A percentile compares a stretch with the other conserved stretches of the same genome.
phyloP scores from a whole-genome alignment of 2,113 vertebrate species.

The Gulo gulo region DNA sequence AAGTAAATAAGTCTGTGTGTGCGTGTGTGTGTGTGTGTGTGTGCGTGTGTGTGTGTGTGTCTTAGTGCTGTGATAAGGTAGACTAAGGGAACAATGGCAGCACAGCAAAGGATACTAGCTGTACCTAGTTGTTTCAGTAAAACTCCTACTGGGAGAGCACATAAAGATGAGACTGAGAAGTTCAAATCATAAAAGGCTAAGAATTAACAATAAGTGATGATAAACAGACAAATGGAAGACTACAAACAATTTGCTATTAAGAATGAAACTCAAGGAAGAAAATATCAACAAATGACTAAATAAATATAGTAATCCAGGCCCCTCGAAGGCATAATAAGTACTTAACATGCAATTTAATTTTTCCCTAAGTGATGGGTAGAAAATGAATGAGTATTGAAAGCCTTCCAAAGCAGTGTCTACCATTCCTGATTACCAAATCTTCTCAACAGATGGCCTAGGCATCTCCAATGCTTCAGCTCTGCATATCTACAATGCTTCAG shows the following conservation, averaged over 20 bases:
- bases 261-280: background rate
- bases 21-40: background rate
- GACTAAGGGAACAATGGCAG: background rate
- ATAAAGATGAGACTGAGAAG: background rate
- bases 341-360: background rate
- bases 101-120: background rate
- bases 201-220: background rate
- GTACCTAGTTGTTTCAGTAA: background rate
- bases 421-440: background rate
- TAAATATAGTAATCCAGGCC: background rate
- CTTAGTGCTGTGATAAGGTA: background rate
- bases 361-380: background rate
- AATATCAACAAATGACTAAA: background rate
- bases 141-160: background rate
- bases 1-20: background rate
- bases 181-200: background rate
- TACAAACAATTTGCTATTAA: background rate
- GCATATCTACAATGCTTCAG: background rate
- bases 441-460: rapidly evolving
- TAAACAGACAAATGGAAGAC: background rate
- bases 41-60: background rate
- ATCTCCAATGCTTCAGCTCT: background rate
- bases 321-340: background rate
- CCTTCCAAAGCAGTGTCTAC: background rate
- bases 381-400: background rate